A percentile compares a stretch with the other conserved stretches of the same genome.
Evolutionary conservation across 2,888 invertebrate genomes (phyloP).

Genomic region (Caenorhabditis macrosperma): DNA sequence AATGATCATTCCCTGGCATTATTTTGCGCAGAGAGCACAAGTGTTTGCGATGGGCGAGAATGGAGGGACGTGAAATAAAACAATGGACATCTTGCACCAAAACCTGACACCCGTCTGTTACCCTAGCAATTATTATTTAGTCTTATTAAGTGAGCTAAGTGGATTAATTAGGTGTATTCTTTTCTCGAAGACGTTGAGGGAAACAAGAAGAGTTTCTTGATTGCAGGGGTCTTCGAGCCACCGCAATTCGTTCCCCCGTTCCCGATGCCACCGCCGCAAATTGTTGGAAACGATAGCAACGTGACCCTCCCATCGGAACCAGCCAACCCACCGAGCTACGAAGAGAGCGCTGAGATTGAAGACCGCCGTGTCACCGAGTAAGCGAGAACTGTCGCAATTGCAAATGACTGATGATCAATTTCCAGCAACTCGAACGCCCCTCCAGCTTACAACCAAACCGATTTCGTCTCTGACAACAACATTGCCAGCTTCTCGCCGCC

Average conservation of each 20-base stretch:
- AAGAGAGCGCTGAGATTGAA: constrained; percentile 52
- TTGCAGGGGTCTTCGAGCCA: constrained; percentile 21
- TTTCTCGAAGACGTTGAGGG: not conserved
- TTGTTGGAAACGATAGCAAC: constrained; percentile 3
- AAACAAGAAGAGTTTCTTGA: constrained; percentile 3
- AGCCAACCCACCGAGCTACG: constrained; percentile 36
- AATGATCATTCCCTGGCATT: constrained; percentile 45
- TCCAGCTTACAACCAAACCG: constrained; percentile 45
- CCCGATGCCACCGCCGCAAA: constrained; percentile 42
- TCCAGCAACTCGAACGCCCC: constrained; percentile 53
- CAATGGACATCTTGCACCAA: constrained; percentile 59
- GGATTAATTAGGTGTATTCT: constrained; percentile 53
- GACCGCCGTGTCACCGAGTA: constrained; percentile 48
- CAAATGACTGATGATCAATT: not conserved
- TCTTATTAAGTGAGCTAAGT: constrained; percentile 56
- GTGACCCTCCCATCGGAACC: constrained; percentile 14
- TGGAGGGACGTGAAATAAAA: constrained; percentile 24
- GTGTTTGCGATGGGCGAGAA: constrained; percentile 25
- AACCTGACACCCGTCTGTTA: constrained; percentile 60
- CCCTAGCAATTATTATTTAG: constrained; percentile 57
- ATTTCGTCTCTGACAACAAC: constrained; percentile 35
- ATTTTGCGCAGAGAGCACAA: constrained; percentile 33
- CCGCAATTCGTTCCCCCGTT: constrained; percentile 34
- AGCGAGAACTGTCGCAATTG: not conserved
- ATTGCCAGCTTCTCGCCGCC: constrained; percentile 59